Evolutionary conservation across 2,113 vertebrate genomes (phyloP).

Genomic region (Ciconia stormi): DNA sequence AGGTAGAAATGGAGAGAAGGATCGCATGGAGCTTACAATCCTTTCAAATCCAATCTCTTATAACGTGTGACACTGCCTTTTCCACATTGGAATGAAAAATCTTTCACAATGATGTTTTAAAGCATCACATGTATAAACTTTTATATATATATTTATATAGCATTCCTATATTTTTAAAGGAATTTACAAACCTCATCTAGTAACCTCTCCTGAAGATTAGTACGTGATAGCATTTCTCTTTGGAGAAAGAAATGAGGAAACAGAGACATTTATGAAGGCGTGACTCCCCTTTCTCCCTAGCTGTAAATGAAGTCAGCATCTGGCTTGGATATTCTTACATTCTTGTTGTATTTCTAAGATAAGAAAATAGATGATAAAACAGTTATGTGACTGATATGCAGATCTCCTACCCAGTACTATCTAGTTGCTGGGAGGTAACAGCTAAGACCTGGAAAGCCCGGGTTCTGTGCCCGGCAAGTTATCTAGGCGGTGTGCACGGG

Average conservation of each 20-base stretch:
- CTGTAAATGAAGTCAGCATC: slow-evolving; percentile 31
- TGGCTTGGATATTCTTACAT: background rate
- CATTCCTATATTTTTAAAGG: background rate
- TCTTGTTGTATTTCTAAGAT: slow-evolving; percentile 35
- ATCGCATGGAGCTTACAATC: background rate
- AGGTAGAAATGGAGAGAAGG: background rate
- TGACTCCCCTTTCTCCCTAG: background rate
- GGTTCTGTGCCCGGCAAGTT: background rate
- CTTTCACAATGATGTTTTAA: background rate
- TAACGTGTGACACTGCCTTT: background rate
- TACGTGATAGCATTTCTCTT: background rate
- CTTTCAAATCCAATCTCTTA: background rate
- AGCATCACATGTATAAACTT: background rate
- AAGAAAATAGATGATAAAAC: slow-evolving; percentile 32
- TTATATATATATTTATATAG: background rate
- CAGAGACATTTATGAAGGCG: background rate
- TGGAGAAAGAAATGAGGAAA: slow-evolving; percentile 43
- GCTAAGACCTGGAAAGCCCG: background rate
- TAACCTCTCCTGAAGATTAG: background rate
- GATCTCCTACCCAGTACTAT: background rate
- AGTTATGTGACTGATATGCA: slow-evolving; percentile 10
- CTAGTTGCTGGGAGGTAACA: slow-evolving; percentile 14
- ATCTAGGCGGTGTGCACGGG: background rate
- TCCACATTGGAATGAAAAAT: background rate
- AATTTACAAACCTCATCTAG: background rate